phyloP scores from a whole-genome alignment of 2,888 invertebrate genomes.

The Yponomeuta cagnagella region DNA sequence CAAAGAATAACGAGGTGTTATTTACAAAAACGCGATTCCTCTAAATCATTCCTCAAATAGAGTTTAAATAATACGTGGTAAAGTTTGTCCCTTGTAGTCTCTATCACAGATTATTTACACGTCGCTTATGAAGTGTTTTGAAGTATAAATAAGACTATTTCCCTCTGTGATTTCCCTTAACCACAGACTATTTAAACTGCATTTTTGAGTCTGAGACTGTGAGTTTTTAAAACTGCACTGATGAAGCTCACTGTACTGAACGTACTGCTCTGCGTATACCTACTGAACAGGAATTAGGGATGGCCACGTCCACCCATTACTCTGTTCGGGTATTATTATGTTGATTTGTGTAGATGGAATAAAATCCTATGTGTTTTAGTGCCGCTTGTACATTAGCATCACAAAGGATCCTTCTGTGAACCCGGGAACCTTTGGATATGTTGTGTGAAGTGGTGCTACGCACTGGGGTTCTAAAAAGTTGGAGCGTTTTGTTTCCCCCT shows the following conservation, averaged over 20 bases:
- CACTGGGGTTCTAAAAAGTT: not conserved
- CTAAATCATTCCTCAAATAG: too few species aligned
- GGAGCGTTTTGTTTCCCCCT: not conserved
- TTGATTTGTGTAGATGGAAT: not conserved
- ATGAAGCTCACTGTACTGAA: not conserved
- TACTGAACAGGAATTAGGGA: not conserved
- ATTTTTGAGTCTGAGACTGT: too few species aligned
- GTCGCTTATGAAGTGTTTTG: too few species aligned
- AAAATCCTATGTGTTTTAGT: constrained; percentile 1
- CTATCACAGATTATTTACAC: too few species aligned
- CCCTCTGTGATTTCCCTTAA: too few species aligned
- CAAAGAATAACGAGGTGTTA: too few species aligned
- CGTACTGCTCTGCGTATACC: not conserved
- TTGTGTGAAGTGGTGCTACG: not conserved
- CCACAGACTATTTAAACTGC: too few species aligned
- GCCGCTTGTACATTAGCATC: not conserved
- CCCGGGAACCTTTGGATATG: not conserved
- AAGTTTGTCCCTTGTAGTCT: too few species aligned
- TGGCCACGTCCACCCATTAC: not conserved
- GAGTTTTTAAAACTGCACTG: too few species aligned
- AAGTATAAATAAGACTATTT: too few species aligned
- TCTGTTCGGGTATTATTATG: constrained; percentile 1
- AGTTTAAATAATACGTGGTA: too few species aligned
- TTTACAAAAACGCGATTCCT: too few species aligned
- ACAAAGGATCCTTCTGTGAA: not conserved